Base-by-base conservation (phyloP, 2,113 vertebrate species). In the Percopsis transmontana region DNA sequence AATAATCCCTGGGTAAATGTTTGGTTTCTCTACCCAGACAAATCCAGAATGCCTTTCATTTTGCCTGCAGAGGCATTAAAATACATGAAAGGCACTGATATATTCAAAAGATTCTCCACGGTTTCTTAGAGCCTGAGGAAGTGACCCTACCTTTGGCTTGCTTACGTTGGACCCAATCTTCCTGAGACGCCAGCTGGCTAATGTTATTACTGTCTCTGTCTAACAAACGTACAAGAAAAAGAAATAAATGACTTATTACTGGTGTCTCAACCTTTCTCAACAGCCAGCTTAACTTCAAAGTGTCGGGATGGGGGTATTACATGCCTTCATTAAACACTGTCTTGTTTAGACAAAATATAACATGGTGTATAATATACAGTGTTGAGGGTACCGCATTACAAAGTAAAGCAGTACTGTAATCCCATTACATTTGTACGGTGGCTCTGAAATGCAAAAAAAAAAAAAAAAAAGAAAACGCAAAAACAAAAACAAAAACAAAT, bases 211-310 rank as follows among this genome's bases (percentile, higher is more conserved):
- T 61, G 45, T 76, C 41, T 45, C 58, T 70, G 63, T 75, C 73
- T 69, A 65, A 15, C n/a, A n/a, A n/a, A n/a, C n/a, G n/a, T 40
- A 57, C 62, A 56, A 69, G 66, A 63, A 74, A 50, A 73, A 51
- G 20, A 45, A 70, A 73, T 50, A 60, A 62, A 73, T 54, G 65
- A 71, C 67, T 54, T 72, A 12, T 23, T 20, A 21, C 11, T 53
- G 19, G 51, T 53, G 19, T 12, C 51, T 13, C 4, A 11, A 53
- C 51, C 15, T 53, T 16, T 5, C 58, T 68, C 77, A 48, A 48
- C 45, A 16, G 7, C 42, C 45, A 48, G 61, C 58, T 20, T 45
- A 63, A 66, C 80, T 75, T 82, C 83, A 85, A 80, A 82, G 71
- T 10, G 1, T 6, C 1, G 5, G 44, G 44, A 21, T 14, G n/a